A percentile compares a stretch with the other conserved stretches of the same genome.
Conservation (phyloP, 2,113 vertebrate species). For the Gyps fulvus region DNA sequence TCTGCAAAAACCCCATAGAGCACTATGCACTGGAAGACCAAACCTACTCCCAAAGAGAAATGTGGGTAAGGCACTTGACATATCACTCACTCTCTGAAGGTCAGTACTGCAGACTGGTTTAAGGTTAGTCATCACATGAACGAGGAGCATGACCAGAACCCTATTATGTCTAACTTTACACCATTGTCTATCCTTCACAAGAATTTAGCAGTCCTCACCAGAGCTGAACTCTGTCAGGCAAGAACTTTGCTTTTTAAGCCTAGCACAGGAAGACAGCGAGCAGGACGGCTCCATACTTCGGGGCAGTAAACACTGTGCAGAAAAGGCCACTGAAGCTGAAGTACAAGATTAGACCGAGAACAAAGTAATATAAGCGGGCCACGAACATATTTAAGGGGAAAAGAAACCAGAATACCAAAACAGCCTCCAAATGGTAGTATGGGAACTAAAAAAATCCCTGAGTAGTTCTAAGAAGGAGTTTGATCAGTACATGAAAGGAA, state of each 20-base stretch:
- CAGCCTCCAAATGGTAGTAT: neutral
- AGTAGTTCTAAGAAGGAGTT: neutral
- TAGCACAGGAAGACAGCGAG: neutral
- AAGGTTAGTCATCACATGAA: neutral
- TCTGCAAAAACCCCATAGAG: neutral
- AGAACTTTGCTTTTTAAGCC: neutral
- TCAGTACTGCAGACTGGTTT: neutral
- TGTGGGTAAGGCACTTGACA: neutral
- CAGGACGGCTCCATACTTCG: neutral
- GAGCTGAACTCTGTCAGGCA: neutral
- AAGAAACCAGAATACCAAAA: neutral
- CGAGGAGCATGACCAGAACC: neutral
- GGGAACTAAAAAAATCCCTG: neutral
- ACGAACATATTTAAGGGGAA: neutral
- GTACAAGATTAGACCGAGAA: neutral
- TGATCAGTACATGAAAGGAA: conserved; percentile 17
- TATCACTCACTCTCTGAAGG: neutral
- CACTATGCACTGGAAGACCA: neutral
- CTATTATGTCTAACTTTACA: neutral
- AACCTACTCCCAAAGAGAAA: neutral
- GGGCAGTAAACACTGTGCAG: neutral
- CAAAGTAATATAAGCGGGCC: neutral
- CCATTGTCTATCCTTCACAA: neutral
- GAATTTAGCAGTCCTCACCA: neutral
- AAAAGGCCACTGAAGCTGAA: neutral